Conservation (phyloP, 1,140 invertebrate species). For the Calliphora vicina region DNA sequence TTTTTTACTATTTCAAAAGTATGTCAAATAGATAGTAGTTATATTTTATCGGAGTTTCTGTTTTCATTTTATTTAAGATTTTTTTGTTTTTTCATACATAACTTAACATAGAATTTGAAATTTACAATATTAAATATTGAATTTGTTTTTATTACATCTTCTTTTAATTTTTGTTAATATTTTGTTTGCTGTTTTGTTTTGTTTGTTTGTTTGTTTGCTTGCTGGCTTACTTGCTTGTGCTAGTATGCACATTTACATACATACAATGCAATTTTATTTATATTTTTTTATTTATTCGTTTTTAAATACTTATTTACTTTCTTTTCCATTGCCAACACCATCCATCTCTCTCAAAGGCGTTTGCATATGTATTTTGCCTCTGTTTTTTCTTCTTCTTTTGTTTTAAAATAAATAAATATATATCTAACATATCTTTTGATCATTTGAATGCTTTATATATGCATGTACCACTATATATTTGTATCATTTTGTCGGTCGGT, state of each 20-base stretch:
- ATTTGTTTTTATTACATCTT: slow-evolving; percentile 39
- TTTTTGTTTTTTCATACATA: slow-evolving; percentile 41
- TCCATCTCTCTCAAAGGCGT: too few species aligned
- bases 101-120: slow-evolving; percentile 57
- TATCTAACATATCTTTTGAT: too few species aligned
- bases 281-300: background rate
- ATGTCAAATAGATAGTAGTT: too few species aligned
- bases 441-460: too few species aligned
- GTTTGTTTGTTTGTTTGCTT: slow-evolving; percentile 22
- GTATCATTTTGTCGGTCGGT: background rate
- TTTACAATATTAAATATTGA: slow-evolving; percentile 61
- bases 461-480: too few species aligned
- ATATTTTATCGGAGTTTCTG: background rate
- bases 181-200: background rate
- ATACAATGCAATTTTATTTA: background rate
- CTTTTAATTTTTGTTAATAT: background rate
- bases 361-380: too few species aligned
- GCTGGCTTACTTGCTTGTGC: slow-evolving; percentile 18
- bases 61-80: slow-evolving; percentile 43
- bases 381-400: too few species aligned
- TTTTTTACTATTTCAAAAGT: too few species aligned
- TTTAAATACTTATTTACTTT: background rate
- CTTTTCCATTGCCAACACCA: background rate
- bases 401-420: too few species aligned
- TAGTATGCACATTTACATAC: slow-evolving; percentile 3